Conservation (phyloP, 2,888 invertebrate genomes). For the Microchrysa polita region DNA sequence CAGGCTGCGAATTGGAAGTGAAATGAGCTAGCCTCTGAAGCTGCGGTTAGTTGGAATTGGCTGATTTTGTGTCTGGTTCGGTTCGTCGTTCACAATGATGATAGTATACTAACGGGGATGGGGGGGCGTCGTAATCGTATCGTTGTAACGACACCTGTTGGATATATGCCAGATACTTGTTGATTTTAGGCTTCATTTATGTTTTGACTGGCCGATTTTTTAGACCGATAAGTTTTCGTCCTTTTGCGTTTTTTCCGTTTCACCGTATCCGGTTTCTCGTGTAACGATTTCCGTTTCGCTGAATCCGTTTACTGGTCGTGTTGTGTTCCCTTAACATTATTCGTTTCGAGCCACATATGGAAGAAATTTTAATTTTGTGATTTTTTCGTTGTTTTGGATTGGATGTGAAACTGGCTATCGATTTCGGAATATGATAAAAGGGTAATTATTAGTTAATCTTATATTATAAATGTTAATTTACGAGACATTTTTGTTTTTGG, state of each 20-base stretch:
- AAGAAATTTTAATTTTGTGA: neutral
- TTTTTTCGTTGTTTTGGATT: neutral
- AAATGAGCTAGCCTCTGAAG: neutral
- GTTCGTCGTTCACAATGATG: neutral
- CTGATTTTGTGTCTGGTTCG: slow-evolving; percentile 6
- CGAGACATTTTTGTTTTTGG: neutral
- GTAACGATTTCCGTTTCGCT: neutral
- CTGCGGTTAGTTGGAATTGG: neutral
- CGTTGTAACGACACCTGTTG: slow-evolving; percentile 22
- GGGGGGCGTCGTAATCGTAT: neutral
- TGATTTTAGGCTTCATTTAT: slow-evolving; percentile 34
- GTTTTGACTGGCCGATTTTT: slow-evolving; percentile 35
- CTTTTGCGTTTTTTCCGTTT: neutral
- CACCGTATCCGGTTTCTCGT: neutral
- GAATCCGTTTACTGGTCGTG: slow-evolving; percentile 10
- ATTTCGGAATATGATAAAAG: slow-evolving; percentile 36
- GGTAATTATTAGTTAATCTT: slow-evolving; percentile 12
- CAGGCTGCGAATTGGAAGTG: neutral
- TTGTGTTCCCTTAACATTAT: neutral
- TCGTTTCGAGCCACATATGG: neutral
- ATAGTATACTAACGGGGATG: neutral
- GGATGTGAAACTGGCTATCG: slow-evolving; percentile 4
- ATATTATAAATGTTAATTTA: slow-evolving; percentile 2
- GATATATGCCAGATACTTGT: slow-evolving; percentile 33
- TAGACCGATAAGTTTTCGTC: slow-evolving; percentile 22